phyloP scores from a whole-genome alignment of 2,113 vertebrate species.

The Orycteropus afer region DNA sequence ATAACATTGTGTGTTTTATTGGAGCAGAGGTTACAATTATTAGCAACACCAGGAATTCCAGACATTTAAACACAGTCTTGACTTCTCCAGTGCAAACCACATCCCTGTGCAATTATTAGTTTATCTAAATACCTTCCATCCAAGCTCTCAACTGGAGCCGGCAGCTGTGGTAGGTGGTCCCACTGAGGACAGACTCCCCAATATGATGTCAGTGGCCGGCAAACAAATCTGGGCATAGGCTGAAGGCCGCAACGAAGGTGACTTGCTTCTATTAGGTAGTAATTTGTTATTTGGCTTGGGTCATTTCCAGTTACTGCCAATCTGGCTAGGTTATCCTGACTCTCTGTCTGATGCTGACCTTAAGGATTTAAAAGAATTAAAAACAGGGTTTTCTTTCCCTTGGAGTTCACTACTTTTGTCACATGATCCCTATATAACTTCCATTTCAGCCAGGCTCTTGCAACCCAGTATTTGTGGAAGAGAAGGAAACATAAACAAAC shows the following conservation, averaged over 20 bases:
- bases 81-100: slow-evolving; percentile 86
- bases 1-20: slow-evolving; percentile 86
- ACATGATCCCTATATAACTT: slow-evolving; percentile 47
- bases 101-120: slow-evolving; percentile 86
- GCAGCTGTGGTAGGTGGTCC: slow-evolving; percentile 84
- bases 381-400: slow-evolving; percentile 64
- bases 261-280: slow-evolving; percentile 29
- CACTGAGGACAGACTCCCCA: slow-evolving; percentile 54
- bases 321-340: slow-evolving; percentile 40
- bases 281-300: slow-evolving; percentile 54
- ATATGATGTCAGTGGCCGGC: neutral
- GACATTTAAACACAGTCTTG: slow-evolving; percentile 85
- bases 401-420: slow-evolving; percentile 55
- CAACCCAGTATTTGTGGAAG: slow-evolving; percentile 56
- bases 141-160: slow-evolving; percentile 77
- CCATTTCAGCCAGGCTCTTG: slow-evolving; percentile 59
- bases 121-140: slow-evolving; percentile 86
- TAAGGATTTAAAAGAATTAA: slow-evolving; percentile 62
- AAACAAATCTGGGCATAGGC: neutral
- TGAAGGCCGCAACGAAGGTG: neutral
- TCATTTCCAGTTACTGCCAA: slow-evolving; percentile 42
- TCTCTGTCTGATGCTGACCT: slow-evolving; percentile 42
- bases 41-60: slow-evolving; percentile 87
- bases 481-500: slow-evolving; percentile 23
- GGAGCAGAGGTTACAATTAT: slow-evolving; percentile 86